Evolutionary conservation across 1,140 invertebrate genomes (phyloP).

Genomic region (Palaemon carinicauda): DNA sequence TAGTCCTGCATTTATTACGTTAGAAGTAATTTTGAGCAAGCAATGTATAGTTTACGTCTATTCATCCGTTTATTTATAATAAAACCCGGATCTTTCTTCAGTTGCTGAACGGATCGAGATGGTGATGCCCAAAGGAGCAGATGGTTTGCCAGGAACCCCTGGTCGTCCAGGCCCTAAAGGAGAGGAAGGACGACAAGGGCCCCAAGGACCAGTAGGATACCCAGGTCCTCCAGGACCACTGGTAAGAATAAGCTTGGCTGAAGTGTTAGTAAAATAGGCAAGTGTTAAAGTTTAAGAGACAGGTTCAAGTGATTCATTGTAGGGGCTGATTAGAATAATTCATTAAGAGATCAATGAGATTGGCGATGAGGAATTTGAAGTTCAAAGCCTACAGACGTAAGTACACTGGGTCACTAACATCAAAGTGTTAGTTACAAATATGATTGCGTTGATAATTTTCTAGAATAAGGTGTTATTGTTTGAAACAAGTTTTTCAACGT

Average conservation of each 20-base stretch:
- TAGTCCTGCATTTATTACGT: no score
- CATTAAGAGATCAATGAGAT: no score
- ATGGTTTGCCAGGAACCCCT: conserved; percentile 40
- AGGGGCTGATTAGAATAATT: no score
- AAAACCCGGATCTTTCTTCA: neutral
- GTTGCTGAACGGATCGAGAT: conserved; percentile 50
- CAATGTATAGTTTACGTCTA: neutral
- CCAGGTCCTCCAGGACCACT: conserved; percentile 53
- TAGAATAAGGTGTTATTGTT: no score
- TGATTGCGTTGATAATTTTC: no score
- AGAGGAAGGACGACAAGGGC: conserved; percentile 60
- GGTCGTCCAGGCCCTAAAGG: conserved; percentile 61
- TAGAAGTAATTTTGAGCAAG: neutral
- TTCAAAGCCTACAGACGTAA: no score
- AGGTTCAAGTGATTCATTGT: no score
- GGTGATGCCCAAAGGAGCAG: conserved; percentile 36
- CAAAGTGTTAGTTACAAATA: no score
- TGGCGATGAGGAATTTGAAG: no score
- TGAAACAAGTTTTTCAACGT: no score
- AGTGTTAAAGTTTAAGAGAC: no score
- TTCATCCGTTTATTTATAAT: neutral
- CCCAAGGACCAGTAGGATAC: conserved; percentile 44
- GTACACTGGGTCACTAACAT: no score
- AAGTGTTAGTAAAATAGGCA: neutral
- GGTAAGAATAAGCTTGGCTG: conserved; percentile 22